Evolutionary conservation across 2,113 vertebrate genomes (phyloP), one percentile per base, ranked within the genome.

Genomic region (Pseudolaguvia tuberculata): DNA sequence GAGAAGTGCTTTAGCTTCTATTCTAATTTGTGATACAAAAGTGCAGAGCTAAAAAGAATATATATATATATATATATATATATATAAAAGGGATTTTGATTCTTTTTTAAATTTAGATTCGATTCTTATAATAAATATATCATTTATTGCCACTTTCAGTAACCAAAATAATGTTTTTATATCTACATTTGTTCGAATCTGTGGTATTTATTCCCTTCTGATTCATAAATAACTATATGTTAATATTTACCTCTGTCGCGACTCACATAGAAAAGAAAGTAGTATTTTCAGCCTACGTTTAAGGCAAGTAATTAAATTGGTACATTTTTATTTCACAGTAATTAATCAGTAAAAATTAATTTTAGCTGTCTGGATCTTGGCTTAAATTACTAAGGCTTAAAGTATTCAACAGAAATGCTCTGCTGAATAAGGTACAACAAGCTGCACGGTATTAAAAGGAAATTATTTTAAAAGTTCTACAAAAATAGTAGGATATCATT

Each of bases 401-500:
- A 73, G 29, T 53, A 63, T 51, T 66, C 29, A 70, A 23, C 65
- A 73, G 47, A 35, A 42, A 20, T n/a, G 61, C 13, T 69, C 69
- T 42, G 42, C 56, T 62, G 47, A 58, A 67, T 39, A 72, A 47
- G 48, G 55, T 55, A 62, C 45, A 72, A 70, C 71, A 72, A 53
- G 58, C 72, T 56, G 67, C 75, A 70, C 48, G 70, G 66, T 53
- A 52, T 53, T 61, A 13, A 62, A 74, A 56, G 29, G 14, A 11
- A 17, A 45, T 6, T 15, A 63, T 39, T 48, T 63, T 59, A 31
- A 70, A 47, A 5, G 18, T 57, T 84, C 85, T 90, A 87, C 78
- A 90, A 92, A 91, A 91, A 89, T 87, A 90, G 51, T 85, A 75
- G 73, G 82, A 83, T 82, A 67, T 63, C 79, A 62, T 79, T 82